Base-by-base conservation (phyloP, 2,888 invertebrate genomes). In the Drosophila nr. perissopoda region DNA sequence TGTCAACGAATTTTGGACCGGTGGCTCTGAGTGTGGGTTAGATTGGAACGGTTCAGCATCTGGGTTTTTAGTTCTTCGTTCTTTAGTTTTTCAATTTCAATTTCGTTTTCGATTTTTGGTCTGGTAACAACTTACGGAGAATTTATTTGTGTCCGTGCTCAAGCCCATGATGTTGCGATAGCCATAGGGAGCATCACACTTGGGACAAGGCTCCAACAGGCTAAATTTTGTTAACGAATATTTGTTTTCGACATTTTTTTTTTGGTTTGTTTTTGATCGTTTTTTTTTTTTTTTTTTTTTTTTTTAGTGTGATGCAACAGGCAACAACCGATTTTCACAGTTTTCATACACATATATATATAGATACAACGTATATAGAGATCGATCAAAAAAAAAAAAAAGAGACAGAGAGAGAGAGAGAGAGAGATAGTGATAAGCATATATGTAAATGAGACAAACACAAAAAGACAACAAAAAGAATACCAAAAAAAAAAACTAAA, bases 161-260 rank as follows among this genome's bases (percentile, higher is more conserved):
- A 99, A 95, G 87, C 95, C 95, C 97, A 99, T 97, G 93, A 98
- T 97, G 94, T 99, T 97, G 92, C 96, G 96, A 94, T 96, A 99
- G 90, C 99, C 99, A 93, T 99, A 99, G 31, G 99, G 99, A 81
- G 98, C 96, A 76, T 97, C 98, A 94, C 99, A 99, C 74, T 95
- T 95, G 59, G 94, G 91, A 90, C 96, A 97, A 76, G 97, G 97
- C 92, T 95, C 95, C 87, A 93, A 92, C 93, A 96, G 94, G 94
- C 96, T 96, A 91, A 57, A 81, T 85, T 79, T 84, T 79, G 65
- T 42, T 34, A 49, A 70, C 65, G 51, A 61, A 60, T 76, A 67
- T 21, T 40, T 52, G 49, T 46, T 64, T 53, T 18, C 54, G 57
- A 46, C 54, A 31, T 31, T 31, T 57, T 84, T 69, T 13, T 25